A percentile compares a stretch with the other conserved stretches of the same genome.
Evolutionary conservation across 2,797 vertebrate species (phyloP).

Genomic region (Cottoperca gobio): DNA sequence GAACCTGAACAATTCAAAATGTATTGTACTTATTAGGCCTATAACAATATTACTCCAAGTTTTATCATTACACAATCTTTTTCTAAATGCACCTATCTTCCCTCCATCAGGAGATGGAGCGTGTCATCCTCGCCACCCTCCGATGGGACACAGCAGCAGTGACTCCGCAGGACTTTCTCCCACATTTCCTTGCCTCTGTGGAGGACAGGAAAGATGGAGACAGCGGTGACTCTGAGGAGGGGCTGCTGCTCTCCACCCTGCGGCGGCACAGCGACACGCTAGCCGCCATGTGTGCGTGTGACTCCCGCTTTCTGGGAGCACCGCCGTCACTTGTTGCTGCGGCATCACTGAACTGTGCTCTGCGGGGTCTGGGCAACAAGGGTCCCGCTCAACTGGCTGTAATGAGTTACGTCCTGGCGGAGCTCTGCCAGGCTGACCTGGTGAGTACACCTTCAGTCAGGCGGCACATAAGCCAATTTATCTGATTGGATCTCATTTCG

Average conservation of each 20-base stretch:
- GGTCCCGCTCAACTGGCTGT: constrained; percentile 51
- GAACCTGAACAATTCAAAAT: background rate
- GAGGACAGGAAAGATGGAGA: constrained; percentile 48
- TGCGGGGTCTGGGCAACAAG: constrained; percentile 76
- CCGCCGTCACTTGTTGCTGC: constrained; percentile 84
- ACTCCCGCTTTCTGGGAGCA: constrained; percentile 82
- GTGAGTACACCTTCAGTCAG: constrained; percentile 65
- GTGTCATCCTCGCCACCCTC: constrained; percentile 81
- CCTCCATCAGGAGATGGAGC: constrained; percentile 84
- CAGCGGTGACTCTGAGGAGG: constrained; percentile 30
- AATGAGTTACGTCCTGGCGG: constrained; percentile 73
- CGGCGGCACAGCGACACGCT: constrained; percentile 85
- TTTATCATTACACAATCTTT: too few relatives aligned
- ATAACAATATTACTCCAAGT: too few relatives aligned
- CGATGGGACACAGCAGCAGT: constrained; percentile 86
- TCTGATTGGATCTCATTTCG: background rate
- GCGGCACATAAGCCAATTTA: background rate
- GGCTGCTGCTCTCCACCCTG: constrained; percentile 72
- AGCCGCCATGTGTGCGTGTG: constrained; percentile 84
- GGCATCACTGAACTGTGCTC: constrained; percentile 81
- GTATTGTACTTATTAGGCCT: too few relatives aligned
- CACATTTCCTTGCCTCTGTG: constrained; percentile 79
- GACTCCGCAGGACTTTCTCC: constrained; percentile 87
- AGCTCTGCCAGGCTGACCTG: constrained; percentile 79
- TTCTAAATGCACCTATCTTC: background rate